phyloP scores from a whole-genome alignment of 23 tunicate species.

The Trididemnum clinides region DNA sequence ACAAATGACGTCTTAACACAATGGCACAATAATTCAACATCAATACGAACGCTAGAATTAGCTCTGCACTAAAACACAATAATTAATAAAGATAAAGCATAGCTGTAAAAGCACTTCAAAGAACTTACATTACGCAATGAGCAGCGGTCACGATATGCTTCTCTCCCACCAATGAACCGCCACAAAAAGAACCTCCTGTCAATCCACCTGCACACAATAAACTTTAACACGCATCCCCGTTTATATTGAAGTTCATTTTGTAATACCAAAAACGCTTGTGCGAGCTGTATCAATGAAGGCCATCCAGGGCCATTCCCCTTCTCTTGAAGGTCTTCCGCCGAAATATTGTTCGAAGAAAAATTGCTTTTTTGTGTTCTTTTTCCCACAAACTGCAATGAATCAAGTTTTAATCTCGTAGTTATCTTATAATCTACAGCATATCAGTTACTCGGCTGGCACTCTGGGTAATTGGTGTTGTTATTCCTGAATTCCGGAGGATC shows the following conservation, averaged over 20 bases:
- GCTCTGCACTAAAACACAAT: no score
- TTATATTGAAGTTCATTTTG: no score
- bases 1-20: no score
- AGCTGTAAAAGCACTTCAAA: no score
- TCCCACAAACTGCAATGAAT: conserved; percentile 53
- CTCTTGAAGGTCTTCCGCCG: conserved; percentile 44
- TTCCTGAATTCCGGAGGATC: not conserved
- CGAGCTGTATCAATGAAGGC: conserved; percentile 52
- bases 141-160: conserved; percentile 66
- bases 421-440: not conserved
- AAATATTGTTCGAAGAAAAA: conserved; percentile 11
- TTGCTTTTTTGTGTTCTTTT: conserved; percentile 1
- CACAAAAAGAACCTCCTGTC: conserved; percentile 31
- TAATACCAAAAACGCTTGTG: no score
- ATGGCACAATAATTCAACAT: no score
- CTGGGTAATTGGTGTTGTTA: conserved; percentile 52
- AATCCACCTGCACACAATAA: no score
- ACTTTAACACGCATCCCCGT: no score
- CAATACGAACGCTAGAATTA: no score
- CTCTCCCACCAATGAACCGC: conserved; percentile 58
- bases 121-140: no score
- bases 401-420: not conserved
- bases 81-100: no score
- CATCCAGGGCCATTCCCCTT: conserved; percentile 87
- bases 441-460: conserved; percentile 54